Percentiles rank a stretch among this genome's conserved stretches.
These are phyloP conservation scores for Meles meles DNA, from an alignment of 2,113 vertebrate species.

Conservation along the genomic window DNA sequence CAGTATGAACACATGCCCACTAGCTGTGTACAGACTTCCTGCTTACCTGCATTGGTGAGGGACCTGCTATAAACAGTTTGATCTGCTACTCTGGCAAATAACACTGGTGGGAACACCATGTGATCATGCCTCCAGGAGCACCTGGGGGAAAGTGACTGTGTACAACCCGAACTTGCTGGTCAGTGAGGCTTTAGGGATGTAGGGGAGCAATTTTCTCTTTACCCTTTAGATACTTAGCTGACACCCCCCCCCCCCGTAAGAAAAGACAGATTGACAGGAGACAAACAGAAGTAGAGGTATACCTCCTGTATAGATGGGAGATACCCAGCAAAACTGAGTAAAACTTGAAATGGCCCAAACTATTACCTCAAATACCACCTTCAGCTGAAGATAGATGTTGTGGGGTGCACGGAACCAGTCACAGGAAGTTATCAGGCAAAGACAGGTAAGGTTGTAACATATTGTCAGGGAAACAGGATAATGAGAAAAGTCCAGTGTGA, in stretches of 20 bases:
- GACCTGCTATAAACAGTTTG: not conserved
- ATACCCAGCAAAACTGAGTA: not conserved
- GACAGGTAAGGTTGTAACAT: not conserved
- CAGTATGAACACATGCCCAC: not conserved
- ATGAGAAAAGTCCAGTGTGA: not conserved
- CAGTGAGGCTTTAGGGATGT: too few relatives aligned
- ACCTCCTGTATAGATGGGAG: not conserved
- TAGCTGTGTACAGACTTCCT: not conserved
- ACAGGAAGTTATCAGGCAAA: not conserved
- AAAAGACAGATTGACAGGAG: not conserved
- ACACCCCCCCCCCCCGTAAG: not conserved
- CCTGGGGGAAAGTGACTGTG: not conserved
- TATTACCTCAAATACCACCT: not conserved
- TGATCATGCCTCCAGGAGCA: fast-evolving
- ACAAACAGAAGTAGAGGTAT: not conserved
- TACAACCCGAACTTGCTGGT: not conserved
- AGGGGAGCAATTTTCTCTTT: not conserved
- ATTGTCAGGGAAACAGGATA: not conserved
- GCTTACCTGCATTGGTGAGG: not conserved
- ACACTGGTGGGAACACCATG: not conserved
- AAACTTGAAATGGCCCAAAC: not conserved
- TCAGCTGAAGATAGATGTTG: not conserved
- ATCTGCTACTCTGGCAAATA: not conserved
- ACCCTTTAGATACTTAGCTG: not conserved
- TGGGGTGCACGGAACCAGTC: not conserved